These are phyloP conservation scores for Monarcha castaneiventris DNA, from an alignment of 2,113 vertebrate genomes.

Conservation along the genomic window DNA sequence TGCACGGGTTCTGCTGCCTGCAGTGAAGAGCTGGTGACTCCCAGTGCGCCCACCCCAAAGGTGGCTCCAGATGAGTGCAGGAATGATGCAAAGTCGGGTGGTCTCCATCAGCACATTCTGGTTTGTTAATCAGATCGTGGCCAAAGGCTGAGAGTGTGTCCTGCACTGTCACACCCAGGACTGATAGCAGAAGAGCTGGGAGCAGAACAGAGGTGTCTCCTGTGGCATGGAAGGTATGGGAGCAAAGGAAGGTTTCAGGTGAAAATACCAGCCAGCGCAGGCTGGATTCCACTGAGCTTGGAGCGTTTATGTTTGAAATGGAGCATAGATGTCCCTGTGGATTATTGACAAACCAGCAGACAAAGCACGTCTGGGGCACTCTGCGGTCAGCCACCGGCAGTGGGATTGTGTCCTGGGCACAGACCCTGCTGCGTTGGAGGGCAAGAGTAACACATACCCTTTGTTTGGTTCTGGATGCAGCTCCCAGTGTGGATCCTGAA, in stretches of 20 bases:
- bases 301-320: rapidly evolving
- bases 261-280: background rate
- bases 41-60: rapidly evolving
- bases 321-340: background rate
- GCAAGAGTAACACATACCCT: background rate
- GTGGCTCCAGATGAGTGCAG: background rate
- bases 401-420: background rate
- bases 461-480: background rate
- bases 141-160: background rate
- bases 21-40: background rate
- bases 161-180: background rate
- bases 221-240: background rate
- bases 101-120: background rate
- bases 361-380: background rate
- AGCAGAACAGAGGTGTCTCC: background rate
- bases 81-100: background rate
- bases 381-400: background rate
- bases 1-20: background rate
- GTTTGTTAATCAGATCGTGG: background rate
- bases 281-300: background rate
- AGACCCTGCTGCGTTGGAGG: background rate
- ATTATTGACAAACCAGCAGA: background rate
- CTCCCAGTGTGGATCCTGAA: background rate
- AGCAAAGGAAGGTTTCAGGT: background rate
- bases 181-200: background rate